These are phyloP conservation scores for Myrmecophaga tridactyla DNA, from an alignment of 2,113 vertebrate species.

Conservation along the genomic window DNA sequence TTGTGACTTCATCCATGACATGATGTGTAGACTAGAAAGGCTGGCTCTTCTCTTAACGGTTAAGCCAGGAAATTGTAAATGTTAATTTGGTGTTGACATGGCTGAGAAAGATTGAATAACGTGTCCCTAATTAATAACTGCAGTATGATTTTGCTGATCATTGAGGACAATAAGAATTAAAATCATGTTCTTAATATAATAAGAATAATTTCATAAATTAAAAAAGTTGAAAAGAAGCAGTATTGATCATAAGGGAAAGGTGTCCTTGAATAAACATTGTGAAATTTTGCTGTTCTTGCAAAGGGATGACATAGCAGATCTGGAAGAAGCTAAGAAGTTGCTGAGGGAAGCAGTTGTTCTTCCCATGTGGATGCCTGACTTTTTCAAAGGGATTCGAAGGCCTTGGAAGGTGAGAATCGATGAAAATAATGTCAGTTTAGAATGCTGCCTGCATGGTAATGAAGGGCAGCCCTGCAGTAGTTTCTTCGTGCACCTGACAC, in stretches of 20 bases:
- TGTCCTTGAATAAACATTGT: neutral
- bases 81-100: slow-evolving; percentile 39
- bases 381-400: slow-evolving; percentile 90
- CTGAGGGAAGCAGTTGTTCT: slow-evolving; percentile 89
- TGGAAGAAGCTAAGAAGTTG: slow-evolving; percentile 90
- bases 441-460: neutral
- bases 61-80: slow-evolving; percentile 51
- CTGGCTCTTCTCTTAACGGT: neutral
- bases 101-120: slow-evolving; percentile 56
- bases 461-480: neutral
- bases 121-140: slow-evolving; percentile 51
- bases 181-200: slow-evolving; percentile 54
- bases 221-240: slow-evolving; percentile 33
- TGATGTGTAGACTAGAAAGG: slow-evolving; percentile 1
- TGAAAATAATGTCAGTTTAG: neutral
- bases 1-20: slow-evolving; percentile 51
- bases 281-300: slow-evolving; percentile 55
- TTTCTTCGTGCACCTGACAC: neutral
- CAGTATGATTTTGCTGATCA: slow-evolving; percentile 59
- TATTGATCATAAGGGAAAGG: slow-evolving; percentile 45
- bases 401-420: slow-evolving; percentile 87
- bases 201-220: slow-evolving; percentile 29
- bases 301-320: slow-evolving; percentile 89
- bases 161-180: slow-evolving; percentile 61
- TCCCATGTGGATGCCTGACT: slow-evolving; percentile 92